Base-by-base conservation (phyloP, 1,140 invertebrate species). In the Macrotrachela quadricornifera region DNA sequence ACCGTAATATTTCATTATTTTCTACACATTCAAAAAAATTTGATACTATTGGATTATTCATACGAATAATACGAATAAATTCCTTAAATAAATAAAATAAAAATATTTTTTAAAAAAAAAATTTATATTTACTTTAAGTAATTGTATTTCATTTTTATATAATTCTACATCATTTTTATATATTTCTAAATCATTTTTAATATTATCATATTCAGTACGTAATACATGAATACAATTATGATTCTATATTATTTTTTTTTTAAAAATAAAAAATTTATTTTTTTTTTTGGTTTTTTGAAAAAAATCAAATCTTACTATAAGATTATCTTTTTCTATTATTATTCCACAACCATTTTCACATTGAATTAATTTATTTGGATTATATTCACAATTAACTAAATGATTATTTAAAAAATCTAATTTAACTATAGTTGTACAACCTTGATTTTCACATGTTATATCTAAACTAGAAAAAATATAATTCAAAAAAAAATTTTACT, bases 171-270 rank as follows among this genome's bases (percentile, higher is more conserved):
- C 82, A 6, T 81, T 71, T 69, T 84, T 85, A 57, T 86, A 79
- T 68, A 90, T 84, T 63, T 79, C 81, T 39, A 91, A 79, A 60
- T 83, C 79, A 59, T 30, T 4, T 30, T 30, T 30, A 2, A 30
- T 8, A 30, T 30, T 30, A 46, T 82, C 77, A 50, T 91, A 81
- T n/a, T 88, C 64, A 11, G 77, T 76, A 49, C 85, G 74, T 2
- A 94, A 68, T 68, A 91, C 86, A 57, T 80, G 74, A 9, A 91
- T 80, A 67, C 88, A 94, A 63, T 92, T 91, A 63, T 94, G 88
- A 59, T 86, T 82, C 66, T 30, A 30, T 42, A 4, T 30, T 2
- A 30, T 30, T 30, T 30, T 30, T 4, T 4, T 58, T 54, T 1
- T 13, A 43, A 43, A 43, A 12, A 44, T 37, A 50, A 44, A 14